Conservation (phyloP, 2,888 invertebrate genomes). For the Conops quadrifasciatus region DNA sequence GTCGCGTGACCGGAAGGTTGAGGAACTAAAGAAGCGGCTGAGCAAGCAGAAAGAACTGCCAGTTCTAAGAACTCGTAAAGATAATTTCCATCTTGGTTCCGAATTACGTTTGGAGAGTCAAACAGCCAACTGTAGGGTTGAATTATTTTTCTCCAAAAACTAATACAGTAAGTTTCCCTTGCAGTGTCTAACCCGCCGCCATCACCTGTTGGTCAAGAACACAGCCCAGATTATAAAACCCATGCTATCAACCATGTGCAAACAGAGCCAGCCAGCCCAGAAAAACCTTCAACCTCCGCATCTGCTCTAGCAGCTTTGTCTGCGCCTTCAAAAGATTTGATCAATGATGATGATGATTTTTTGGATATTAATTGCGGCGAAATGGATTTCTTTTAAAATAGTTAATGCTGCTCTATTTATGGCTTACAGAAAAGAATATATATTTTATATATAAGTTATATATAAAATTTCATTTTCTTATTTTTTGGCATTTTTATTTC, state of each 20-base stretch:
- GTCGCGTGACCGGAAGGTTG: slow-evolving; percentile 72
- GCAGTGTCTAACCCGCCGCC: slow-evolving; percentile 77
- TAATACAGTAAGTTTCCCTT: slow-evolving; percentile 28
- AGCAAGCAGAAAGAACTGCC: slow-evolving; percentile 63
- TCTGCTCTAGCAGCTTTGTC: slow-evolving; percentile 46
- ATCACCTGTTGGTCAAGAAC: slow-evolving; percentile 76
- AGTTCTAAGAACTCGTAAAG: slow-evolving; percentile 55
- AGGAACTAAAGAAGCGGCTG: slow-evolving; percentile 72
- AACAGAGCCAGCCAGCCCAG: slow-evolving; percentile 45
- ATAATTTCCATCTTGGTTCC: slow-evolving; percentile 52
- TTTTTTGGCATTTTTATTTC: neutral
- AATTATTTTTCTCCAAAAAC: neutral
- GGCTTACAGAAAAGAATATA: slow-evolving; percentile 21
- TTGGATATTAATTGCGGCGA: slow-evolving; percentile 75
- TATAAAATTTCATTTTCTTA: neutral
- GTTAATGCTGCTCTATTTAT: neutral
- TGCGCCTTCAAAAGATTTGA: slow-evolving; percentile 48
- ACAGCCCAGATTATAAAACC: slow-evolving; percentile 73
- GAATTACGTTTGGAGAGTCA: slow-evolving; percentile 55
- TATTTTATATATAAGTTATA: slow-evolving; percentile 35
- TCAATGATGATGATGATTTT: slow-evolving; percentile 75
- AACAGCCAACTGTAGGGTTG: slow-evolving; percentile 53
- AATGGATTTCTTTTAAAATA: slow-evolving; percentile 75
- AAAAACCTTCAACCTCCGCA: slow-evolving; percentile 59
- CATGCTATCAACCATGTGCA: slow-evolving; percentile 63